phyloP scores from a whole-genome alignment of 1,140 invertebrate species.

The Eriosoma lanigerum region DNA sequence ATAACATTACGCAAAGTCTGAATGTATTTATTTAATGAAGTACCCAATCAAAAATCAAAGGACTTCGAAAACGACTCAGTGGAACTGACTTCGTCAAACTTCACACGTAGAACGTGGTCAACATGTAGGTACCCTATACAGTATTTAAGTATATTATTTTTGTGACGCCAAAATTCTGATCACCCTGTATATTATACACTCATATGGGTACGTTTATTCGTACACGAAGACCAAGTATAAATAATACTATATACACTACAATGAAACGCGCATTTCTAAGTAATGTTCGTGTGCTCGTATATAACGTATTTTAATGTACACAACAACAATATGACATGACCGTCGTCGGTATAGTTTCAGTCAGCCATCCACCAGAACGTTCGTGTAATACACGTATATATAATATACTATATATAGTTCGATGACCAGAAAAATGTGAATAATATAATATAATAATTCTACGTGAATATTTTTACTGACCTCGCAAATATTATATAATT shows the following conservation, averaged over 20 bases:
- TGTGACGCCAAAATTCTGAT: not conserved
- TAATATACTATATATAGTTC: not conserved
- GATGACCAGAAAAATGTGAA: slow-evolving; percentile 31
- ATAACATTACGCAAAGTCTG: too few species aligned
- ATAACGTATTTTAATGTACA: not conserved
- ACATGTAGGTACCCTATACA: too few species aligned
- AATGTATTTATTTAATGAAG: too few species aligned
- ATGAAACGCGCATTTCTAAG: slow-evolving; percentile 30
- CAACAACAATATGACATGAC: slow-evolving; percentile 1
- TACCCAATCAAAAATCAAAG: too few species aligned
- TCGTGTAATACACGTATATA: not conserved
- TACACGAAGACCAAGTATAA: slow-evolving; percentile 2
- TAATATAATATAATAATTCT: not conserved
- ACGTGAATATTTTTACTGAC: slow-evolving; percentile 2
- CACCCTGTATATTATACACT: not conserved
- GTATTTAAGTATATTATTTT: too few species aligned
- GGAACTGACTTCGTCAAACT: too few species aligned
- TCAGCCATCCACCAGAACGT: slow-evolving; percentile 12
- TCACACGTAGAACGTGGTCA: too few species aligned
- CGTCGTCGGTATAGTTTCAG: slow-evolving; percentile 26
- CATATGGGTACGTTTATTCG: slow-evolving; percentile 6
- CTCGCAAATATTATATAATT: not conserved
- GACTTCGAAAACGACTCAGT: too few species aligned
- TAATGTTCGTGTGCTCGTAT: slow-evolving; percentile 32
- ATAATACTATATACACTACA: slow-evolving; percentile 14